phyloP scores from a whole-genome alignment of 2,888 invertebrate species.

The Ochropacha duplaris region DNA sequence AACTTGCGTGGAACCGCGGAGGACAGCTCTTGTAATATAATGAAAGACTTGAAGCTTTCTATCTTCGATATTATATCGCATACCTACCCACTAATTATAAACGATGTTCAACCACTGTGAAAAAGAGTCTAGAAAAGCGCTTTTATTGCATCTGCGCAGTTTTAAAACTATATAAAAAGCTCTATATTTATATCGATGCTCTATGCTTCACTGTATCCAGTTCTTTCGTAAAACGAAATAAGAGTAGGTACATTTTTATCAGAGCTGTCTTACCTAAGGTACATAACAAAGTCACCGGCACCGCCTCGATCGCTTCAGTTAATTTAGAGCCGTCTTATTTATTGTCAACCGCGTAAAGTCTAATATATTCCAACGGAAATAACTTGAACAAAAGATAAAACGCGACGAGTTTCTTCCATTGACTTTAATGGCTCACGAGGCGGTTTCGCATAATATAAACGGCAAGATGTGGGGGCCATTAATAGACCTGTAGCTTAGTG shows the following conservation, averaged over 20 bases:
- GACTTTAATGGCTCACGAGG: conserved; percentile 60
- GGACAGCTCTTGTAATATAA: too few species aligned
- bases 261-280: background rate
- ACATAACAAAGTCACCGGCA: background rate
- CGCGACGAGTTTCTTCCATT: conserved; percentile 67
- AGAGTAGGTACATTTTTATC: background rate
- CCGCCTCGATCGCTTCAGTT: background rate
- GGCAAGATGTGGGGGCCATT: conserved; percentile 62
- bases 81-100: too few species aligned
- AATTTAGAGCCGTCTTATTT: conserved; percentile 13
- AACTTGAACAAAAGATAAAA: conserved; percentile 64
- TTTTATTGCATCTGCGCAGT: too few species aligned
- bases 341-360: conserved; percentile 28
- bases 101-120: too few species aligned
- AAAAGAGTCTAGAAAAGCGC: too few species aligned
- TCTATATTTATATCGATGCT: too few species aligned
- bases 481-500: conserved; percentile 30
- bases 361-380: conserved; percentile 78
- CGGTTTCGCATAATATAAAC: conserved; percentile 68
- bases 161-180: too few species aligned
- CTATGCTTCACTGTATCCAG: too few species aligned
- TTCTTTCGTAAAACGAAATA: too few species aligned
- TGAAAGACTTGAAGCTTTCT: too few species aligned
- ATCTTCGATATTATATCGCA: too few species aligned
- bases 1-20: too few species aligned